These are phyloP conservation scores for Reinhardtius hippoglossoides DNA, from an alignment of 2,113 vertebrate genomes.

Conservation along the genomic window DNA sequence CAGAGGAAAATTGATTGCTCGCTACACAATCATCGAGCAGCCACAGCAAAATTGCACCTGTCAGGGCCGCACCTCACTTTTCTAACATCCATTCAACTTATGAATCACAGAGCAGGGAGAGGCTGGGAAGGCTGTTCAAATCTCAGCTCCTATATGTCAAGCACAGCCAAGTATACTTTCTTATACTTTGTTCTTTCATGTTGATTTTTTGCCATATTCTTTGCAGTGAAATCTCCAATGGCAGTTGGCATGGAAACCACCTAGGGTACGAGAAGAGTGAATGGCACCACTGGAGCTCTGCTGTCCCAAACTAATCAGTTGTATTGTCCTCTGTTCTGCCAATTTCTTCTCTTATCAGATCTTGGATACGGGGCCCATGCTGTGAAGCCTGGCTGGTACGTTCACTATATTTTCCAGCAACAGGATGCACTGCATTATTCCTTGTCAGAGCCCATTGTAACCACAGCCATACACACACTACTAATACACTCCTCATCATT, in stretches of 20 bases:
- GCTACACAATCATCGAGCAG: slow-evolving; percentile 45
- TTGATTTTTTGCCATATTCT: not conserved
- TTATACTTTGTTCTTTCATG: not conserved
- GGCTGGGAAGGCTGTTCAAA: not conserved
- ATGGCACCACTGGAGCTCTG: slow-evolving; percentile 48
- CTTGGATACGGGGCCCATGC: not conserved
- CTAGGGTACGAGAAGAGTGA: slow-evolving; percentile 18
- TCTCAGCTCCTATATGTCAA: not conserved
- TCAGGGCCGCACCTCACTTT: slow-evolving; percentile 49
- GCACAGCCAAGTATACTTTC: not conserved
- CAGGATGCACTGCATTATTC: slow-evolving; percentile 5
- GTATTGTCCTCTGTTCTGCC: slow-evolving; percentile 60
- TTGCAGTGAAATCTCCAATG: slow-evolving; percentile 20
- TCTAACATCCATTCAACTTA: slow-evolving; percentile 42
- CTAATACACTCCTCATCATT: not conserved
- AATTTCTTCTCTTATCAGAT: slow-evolving; percentile 37
- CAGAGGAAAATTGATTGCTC: slow-evolving; percentile 65
- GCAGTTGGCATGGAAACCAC: slow-evolving; percentile 76
- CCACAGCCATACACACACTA: not conserved
- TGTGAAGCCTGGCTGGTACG: not conserved
- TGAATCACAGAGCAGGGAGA: slow-evolving; percentile 38
- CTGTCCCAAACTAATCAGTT: slow-evolving; percentile 74
- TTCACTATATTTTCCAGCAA: slow-evolving; percentile 18
- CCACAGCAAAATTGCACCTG: slow-evolving; percentile 58
- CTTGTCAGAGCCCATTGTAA: slow-evolving; percentile 16